Conservation (phyloP, 2,113 vertebrate species). For the Caracal caracal region DNA sequence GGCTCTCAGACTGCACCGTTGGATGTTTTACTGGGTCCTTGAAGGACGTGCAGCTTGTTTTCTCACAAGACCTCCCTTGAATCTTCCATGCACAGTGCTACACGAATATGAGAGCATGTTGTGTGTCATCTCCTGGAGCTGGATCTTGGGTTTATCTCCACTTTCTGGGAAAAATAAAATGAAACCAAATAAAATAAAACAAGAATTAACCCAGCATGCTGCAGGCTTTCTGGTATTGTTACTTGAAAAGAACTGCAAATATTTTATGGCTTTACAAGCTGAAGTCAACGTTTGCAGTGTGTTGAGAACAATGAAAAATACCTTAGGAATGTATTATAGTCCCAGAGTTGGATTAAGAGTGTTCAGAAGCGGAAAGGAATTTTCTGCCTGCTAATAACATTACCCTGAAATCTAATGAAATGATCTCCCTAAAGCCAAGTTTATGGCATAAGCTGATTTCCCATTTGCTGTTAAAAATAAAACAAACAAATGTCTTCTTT, state of each 20-base stretch:
- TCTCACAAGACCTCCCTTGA: slow-evolving; percentile 28
- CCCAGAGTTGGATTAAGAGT: slow-evolving; percentile 76
- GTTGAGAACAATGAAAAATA: slow-evolving; percentile 76
- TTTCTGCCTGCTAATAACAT: slow-evolving; percentile 77
- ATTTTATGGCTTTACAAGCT: slow-evolving; percentile 74
- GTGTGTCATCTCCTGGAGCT: neutral
- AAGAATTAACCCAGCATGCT: slow-evolving; percentile 69
- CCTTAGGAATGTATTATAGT: slow-evolving; percentile 76
- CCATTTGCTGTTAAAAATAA: slow-evolving; percentile 71
- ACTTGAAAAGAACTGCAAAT: slow-evolving; percentile 74
- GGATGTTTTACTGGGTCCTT: neutral
- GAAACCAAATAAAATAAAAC: slow-evolving; percentile 68
- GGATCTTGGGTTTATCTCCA: slow-evolving; percentile 27
- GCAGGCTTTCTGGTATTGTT: slow-evolving; percentile 70
- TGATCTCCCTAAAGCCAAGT: slow-evolving; percentile 71
- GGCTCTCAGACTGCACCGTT: neutral
- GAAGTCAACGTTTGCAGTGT: slow-evolving; percentile 71
- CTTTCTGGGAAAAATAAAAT: slow-evolving; percentile 63
- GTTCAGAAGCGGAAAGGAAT: slow-evolving; percentile 72
- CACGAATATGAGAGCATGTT: neutral
- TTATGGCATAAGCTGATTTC: slow-evolving; percentile 65
- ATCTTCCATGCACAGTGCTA: neutral
- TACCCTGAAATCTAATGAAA: slow-evolving; percentile 76
- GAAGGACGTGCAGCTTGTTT: neutral
- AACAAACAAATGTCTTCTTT: slow-evolving; percentile 51